These are phyloP conservation scores for Thereva unica DNA, from an alignment of 2,888 invertebrate species.

Conservation along the genomic window DNA sequence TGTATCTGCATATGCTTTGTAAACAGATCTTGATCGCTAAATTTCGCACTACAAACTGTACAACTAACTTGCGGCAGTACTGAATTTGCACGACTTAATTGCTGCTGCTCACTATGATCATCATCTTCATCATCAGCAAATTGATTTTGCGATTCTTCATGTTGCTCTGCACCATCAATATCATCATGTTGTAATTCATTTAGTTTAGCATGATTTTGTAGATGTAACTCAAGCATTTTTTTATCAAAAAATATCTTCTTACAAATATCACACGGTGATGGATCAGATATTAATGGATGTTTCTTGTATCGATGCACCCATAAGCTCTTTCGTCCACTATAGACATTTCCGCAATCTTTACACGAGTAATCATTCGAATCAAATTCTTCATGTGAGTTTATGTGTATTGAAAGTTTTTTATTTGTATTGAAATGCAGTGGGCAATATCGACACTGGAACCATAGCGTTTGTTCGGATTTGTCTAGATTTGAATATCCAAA, in stretches of 20 bases:
- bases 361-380: constrained; percentile 58
- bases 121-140: constrained; percentile 39
- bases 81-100: neutral
- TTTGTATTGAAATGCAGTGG: constrained; percentile 58
- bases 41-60: constrained; percentile 55
- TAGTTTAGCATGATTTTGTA: constrained; percentile 44
- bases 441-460: constrained; percentile 59
- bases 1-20: constrained; percentile 56
- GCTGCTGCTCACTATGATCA: constrained; percentile 32
- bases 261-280: constrained; percentile 55
- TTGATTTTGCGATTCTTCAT: constrained; percentile 48
- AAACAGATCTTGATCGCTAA: constrained; percentile 56
- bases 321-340: constrained; percentile 57
- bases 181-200: neutral
- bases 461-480: constrained; percentile 47
- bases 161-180: constrained; percentile 29
- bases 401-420: constrained; percentile 58
- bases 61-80: constrained; percentile 50
- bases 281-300: constrained; percentile 57
- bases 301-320: constrained; percentile 60
- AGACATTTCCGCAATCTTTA: constrained; percentile 58
- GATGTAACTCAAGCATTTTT: constrained; percentile 56
- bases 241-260: constrained; percentile 57
- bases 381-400: constrained; percentile 58
- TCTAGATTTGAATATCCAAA: too few species aligned